Percentiles rank a stretch among this genome's conserved stretches.
These are phyloP conservation scores for Anhinga anhinga DNA, from an alignment of 2,113 vertebrate species.

Conservation along the genomic window DNA sequence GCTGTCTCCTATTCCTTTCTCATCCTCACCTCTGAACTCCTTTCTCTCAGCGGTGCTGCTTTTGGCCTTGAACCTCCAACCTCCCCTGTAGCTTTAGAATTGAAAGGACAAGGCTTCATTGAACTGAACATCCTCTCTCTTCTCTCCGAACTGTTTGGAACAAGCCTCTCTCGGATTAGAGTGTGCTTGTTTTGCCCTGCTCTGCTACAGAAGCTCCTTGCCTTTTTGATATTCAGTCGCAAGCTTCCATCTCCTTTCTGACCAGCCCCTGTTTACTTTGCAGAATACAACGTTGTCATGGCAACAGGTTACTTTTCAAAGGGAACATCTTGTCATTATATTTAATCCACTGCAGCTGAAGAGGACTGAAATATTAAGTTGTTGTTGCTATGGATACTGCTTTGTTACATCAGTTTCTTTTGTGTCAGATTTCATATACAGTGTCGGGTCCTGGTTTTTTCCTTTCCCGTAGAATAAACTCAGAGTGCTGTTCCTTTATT, in stretches of 20 bases:
- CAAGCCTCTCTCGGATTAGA: neutral
- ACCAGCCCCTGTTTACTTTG: slow-evolving; percentile 81
- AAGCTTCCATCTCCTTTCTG: slow-evolving; percentile 70
- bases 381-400: slow-evolving; percentile 96
- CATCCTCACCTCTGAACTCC: neutral
- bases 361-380: slow-evolving; percentile 98
- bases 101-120: neutral
- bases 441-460: neutral
- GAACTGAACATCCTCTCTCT: neutral
- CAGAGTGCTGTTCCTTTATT: slow-evolving; percentile 20
- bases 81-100: neutral
- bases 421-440: slow-evolving; percentile 76
- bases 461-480: slow-evolving; percentile 61
- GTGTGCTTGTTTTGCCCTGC: neutral
- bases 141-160: neutral
- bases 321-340: slow-evolving; percentile 99
- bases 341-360: slow-evolving; percentile 99
- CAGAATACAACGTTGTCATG: slow-evolving; percentile 85
- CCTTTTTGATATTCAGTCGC: slow-evolving; percentile 73
- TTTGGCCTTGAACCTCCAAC: neutral
- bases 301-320: slow-evolving; percentile 94
- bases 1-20: neutral
- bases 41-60: neutral
- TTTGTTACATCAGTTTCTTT: slow-evolving; percentile 89
- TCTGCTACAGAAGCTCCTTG: slow-evolving; percentile 20